Conservation (phyloP, 1,140 invertebrate genomes). For the Ptiloglossa arizonensis region DNA sequence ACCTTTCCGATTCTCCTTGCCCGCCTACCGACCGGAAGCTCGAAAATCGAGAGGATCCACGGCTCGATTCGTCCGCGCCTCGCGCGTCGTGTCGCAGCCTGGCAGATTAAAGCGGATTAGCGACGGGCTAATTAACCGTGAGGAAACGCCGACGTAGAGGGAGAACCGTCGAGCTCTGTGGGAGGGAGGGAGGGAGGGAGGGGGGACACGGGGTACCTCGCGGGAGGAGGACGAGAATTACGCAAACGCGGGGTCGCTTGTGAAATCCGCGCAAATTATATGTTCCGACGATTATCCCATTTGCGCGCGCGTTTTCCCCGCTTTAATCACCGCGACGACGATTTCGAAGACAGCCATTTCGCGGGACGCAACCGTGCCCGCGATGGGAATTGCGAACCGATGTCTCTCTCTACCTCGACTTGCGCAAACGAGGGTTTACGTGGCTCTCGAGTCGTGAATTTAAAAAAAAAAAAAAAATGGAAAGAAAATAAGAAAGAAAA, state of each 20-base stretch:
- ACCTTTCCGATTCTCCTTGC: no score
- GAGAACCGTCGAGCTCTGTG: neutral
- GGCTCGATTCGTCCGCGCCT: constrained; percentile 36
- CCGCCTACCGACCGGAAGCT: no score
- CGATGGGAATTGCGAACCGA: no score
- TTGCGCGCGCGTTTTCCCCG: constrained; percentile 37
- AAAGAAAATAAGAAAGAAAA: no score
- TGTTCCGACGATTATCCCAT: constrained; percentile 36
- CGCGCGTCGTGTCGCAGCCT: constrained; percentile 50
- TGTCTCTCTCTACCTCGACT: neutral
- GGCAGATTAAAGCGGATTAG: constrained; percentile 61
- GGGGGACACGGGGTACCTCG: neutral
- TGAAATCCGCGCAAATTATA: constrained; percentile 60
- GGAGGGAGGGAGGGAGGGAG: constrained; percentile 1
- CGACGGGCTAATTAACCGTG: constrained; percentile 61
- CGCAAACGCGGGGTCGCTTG: constrained; percentile 56
- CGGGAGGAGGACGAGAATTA: constrained; percentile 36
- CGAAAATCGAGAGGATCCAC: constrained; percentile 17
- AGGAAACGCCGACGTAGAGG: constrained; percentile 24
- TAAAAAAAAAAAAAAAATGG: no score
- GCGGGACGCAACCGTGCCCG: neutral
- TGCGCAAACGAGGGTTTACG: no score
- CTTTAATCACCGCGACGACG: constrained; percentile 23
- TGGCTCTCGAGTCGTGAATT: no score
- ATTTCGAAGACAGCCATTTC: constrained; percentile 10